Percentiles rank a stretch among this genome's conserved stretches.
These are phyloP conservation scores for Branchinecta lindahli DNA, from an alignment of 1,140 invertebrate genomes.

Conservation along the genomic window DNA sequence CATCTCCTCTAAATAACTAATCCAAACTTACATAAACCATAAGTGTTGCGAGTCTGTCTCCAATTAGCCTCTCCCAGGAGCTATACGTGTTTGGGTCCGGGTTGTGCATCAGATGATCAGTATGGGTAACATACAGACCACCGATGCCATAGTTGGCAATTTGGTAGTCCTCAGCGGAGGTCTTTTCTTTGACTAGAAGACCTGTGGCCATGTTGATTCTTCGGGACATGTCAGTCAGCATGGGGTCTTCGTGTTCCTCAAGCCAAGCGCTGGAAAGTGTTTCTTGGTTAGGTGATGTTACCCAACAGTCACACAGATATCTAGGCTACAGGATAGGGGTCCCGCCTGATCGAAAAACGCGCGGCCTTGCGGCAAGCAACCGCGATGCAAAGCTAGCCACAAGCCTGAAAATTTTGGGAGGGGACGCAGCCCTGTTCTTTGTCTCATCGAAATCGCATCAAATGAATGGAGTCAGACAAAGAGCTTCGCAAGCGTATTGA, in stretches of 20 bases:
- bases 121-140: slow-evolving; percentile 48
- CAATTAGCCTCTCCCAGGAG: slow-evolving; percentile 29
- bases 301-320: neutral
- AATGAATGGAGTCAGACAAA: no score
- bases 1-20: no score
- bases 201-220: slow-evolving; percentile 26
- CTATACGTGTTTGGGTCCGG: slow-evolving; percentile 27
- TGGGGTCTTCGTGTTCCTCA: slow-evolving; percentile 22
- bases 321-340: neutral
- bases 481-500: no score
- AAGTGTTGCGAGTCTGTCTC: slow-evolving; percentile 41
- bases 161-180: slow-evolving; percentile 23
- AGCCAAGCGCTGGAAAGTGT: slow-evolving; percentile 26
- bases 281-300: neutral
- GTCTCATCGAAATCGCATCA: no score
- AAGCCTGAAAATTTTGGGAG: no score
- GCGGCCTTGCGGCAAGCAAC: no score
- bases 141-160: slow-evolving; percentile 47
- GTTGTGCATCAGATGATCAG: slow-evolving; percentile 36
- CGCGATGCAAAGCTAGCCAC: no score
- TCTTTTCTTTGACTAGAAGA: slow-evolving; percentile 18
- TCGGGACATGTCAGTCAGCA: slow-evolving; percentile 23
- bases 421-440: no score
- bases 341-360: neutral
- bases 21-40: slow-evolving; percentile 39